phyloP scores from a whole-genome alignment of 2,797 vertebrate species.

The Loris lydekkerianus region DNA sequence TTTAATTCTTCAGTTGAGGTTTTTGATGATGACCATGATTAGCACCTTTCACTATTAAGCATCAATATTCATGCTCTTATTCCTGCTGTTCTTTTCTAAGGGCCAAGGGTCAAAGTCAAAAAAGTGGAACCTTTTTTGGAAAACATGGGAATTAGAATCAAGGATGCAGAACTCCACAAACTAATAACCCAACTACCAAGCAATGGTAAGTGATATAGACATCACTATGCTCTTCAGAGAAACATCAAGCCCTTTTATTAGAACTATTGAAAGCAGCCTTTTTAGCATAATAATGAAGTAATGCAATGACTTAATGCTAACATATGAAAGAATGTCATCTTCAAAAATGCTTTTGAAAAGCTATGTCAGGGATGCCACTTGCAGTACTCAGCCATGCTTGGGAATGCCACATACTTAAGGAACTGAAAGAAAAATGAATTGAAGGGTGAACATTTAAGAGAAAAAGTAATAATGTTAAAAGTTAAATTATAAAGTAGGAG shows the following conservation, averaged over 20 bases:
- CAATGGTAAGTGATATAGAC: slow-evolving; percentile 70
- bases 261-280: background rate
- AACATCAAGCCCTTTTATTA: background rate
- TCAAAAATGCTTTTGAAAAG: slow-evolving; percentile 16
- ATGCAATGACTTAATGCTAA: background rate
- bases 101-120: slow-evolving; percentile 16
- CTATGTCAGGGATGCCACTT: background rate
- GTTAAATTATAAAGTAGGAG: background rate
- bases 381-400: background rate
- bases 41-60: background rate
- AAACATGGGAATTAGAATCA: slow-evolving; percentile 65
- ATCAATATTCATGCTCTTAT: background rate
- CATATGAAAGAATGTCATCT: background rate
- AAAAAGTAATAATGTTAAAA: slow-evolving; percentile 36
- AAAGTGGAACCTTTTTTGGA: slow-evolving; percentile 53
- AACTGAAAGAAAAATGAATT: background rate
- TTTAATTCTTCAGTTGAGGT: background rate
- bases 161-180: slow-evolving; percentile 67
- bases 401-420: background rate
- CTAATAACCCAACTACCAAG: slow-evolving; percentile 19
- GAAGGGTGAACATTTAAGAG: background rate
- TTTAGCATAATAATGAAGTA: background rate
- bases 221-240: background rate
- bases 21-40: background rate
- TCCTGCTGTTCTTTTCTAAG: slow-evolving; percentile 69